Evolutionary conservation across 2,888 invertebrate genomes (phyloP).

Genomic region (Euproctis similis): DNA sequence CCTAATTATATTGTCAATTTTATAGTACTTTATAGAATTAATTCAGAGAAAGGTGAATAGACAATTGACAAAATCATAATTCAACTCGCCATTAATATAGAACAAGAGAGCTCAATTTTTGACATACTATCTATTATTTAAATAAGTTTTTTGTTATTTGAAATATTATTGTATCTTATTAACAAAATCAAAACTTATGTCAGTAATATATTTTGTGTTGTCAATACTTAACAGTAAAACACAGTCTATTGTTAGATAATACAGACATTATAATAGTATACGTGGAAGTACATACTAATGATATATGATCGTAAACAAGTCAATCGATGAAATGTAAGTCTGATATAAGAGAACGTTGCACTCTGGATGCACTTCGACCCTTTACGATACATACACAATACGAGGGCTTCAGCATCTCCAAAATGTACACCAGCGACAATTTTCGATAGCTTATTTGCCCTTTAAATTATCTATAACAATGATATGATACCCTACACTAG

Average conservation of each 20-base stretch:
- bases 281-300: slow-evolving; percentile 43
- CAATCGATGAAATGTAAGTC: slow-evolving; percentile 50
- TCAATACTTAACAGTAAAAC: slow-evolving; percentile 28
- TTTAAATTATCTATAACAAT: slow-evolving; percentile 6
- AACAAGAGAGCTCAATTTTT: no score
- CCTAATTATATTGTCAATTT: no score
- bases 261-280: no score
- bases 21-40: no score
- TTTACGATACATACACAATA: slow-evolving; percentile 29
- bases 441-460: slow-evolving; percentile 20
- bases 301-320: slow-evolving; percentile 63
- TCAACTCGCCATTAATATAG: no score
- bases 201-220: not conserved
- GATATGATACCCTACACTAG: slow-evolving; percentile 1
- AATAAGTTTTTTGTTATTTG: no score
- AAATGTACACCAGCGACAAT: slow-evolving; percentile 18
- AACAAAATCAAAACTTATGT: no score
- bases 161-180: no score
- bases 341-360: slow-evolving; percentile 57
- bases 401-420: slow-evolving; percentile 30
- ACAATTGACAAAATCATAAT: no score
- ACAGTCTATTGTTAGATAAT: slow-evolving; percentile 56
- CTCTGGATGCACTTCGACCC: slow-evolving; percentile 49
- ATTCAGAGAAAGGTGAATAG: no score
- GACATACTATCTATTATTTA: no score